Conservation (phyloP, 2,888 invertebrate genomes). For the Xanthorhoe designata region DNA sequence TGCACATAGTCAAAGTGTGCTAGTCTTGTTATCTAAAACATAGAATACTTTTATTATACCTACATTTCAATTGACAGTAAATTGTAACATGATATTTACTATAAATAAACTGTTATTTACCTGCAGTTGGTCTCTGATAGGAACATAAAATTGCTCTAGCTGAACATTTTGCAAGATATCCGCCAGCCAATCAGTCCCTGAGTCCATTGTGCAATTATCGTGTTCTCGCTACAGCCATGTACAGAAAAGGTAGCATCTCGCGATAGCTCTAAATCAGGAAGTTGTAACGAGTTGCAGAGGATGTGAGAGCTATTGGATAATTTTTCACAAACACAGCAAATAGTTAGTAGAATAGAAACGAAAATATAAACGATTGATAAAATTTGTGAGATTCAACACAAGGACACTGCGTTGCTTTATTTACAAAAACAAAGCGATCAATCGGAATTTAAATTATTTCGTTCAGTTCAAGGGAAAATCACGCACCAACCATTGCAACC, state of each 20-base stretch:
- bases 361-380: background rate
- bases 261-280: constrained; percentile 68
- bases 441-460: constrained; percentile 13
- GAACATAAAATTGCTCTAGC: constrained; percentile 94
- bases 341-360: constrained; percentile 8
- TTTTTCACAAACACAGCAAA: constrained; percentile 35
- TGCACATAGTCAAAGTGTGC: constrained; percentile 99
- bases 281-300: constrained; percentile 57
- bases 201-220: constrained; percentile 66
- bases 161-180: constrained; percentile 96
- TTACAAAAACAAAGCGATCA: constrained; percentile 29
- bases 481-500: background rate
- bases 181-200: constrained; percentile 91
- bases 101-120: constrained; percentile 70
- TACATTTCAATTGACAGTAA: constrained; percentile 1
- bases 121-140: constrained; percentile 96
- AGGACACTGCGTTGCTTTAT: constrained; percentile 27
- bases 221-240: constrained; percentile 44
- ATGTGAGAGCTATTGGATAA: constrained; percentile 48
- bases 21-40: constrained; percentile 92
- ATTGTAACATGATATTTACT: constrained; percentile 14
- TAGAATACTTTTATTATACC: background rate
- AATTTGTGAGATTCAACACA: constrained; percentile 27
- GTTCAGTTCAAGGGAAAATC: constrained; percentile 27
- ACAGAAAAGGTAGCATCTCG: constrained; percentile 68